A percentile compares a stretch with the other conserved stretches of the same genome.
Conservation (phyloP, 2,888 invertebrate genomes). For the Protodeltote pygarga region DNA sequence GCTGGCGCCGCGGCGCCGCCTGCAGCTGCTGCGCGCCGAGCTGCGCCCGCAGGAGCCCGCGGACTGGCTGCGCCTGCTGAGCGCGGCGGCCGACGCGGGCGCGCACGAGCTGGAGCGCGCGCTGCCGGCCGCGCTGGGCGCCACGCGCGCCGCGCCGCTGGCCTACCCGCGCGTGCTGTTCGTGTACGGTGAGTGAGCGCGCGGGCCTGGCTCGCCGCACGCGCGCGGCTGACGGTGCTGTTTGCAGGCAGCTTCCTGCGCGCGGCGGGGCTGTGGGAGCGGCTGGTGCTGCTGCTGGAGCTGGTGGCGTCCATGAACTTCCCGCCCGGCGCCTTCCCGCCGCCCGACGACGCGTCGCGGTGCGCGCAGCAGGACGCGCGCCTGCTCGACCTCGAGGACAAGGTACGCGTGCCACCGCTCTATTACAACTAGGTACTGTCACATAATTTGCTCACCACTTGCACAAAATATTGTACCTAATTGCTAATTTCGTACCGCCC, state of each 20-base stretch:
- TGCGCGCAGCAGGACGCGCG: constrained; percentile 15
- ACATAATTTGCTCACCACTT: too few relatives aligned
- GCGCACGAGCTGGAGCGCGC: constrained; percentile 58
- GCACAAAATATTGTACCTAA: too few relatives aligned
- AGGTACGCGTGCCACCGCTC: constrained; percentile 30
- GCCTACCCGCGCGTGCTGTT: constrained; percentile 20
- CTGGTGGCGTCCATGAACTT: constrained; percentile 90
- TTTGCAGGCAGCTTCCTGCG: constrained; percentile 75
- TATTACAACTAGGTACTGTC: too few relatives aligned
- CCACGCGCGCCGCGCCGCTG: constrained; percentile 53
- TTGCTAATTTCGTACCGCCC: too few relatives aligned
- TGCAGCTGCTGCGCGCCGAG: constrained; percentile 39
- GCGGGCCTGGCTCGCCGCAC: neutral
- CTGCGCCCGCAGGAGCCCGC: constrained; percentile 16
- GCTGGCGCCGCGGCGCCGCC: constrained; percentile 29
- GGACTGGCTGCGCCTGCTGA: constrained; percentile 56
- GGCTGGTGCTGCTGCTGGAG: constrained; percentile 90
- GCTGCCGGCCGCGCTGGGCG: constrained; percentile 60
- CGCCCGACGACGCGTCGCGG: constrained; percentile 30
- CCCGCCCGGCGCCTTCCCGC: constrained; percentile 63
- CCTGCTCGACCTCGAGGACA: constrained; percentile 49
- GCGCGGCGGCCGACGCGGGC: constrained; percentile 46
- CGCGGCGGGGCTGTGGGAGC: constrained; percentile 91
- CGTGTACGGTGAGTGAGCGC: neutral
- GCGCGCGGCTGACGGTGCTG: neutral